phyloP scores from a whole-genome alignment of 1,140 invertebrate species.

The Plectus sambesii region DNA sequence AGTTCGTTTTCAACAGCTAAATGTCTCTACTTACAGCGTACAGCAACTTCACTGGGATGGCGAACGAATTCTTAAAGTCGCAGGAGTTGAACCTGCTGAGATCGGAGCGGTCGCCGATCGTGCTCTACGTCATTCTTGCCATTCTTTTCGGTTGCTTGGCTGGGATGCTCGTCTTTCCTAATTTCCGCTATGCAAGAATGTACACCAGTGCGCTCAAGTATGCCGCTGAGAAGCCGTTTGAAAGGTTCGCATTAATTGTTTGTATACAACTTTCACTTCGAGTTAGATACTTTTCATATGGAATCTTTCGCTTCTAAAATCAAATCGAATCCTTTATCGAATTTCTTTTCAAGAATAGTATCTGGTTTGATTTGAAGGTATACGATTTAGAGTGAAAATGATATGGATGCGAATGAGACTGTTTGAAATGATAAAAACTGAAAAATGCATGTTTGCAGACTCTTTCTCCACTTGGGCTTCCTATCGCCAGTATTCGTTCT shows the following conservation, averaged over 20 bases:
- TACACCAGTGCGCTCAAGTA: background rate
- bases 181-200: constrained; percentile 10
- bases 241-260: too few species aligned
- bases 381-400: too few species aligned
- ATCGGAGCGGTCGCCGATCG: background rate
- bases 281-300: too few species aligned
- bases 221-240: too few species aligned
- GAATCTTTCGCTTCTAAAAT: too few species aligned
- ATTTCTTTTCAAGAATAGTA: too few species aligned
- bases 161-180: constrained; percentile 6
- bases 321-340: too few species aligned
- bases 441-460: background rate
- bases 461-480: constrained; percentile 6
- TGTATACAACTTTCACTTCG: too few species aligned
- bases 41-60: constrained; percentile 2
- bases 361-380: too few species aligned
- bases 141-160: constrained; percentile 1
- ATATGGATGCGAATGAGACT: too few species aligned
- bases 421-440: too few species aligned
- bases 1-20: background rate
- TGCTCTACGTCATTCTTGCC: constrained; percentile 8
- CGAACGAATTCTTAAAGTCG: constrained; percentile 6
- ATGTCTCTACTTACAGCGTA: background rate
- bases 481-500: constrained; percentile 2
- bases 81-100: constrained; percentile 3